Evolutionary conservation across 2,113 vertebrate species (phyloP).

Genomic region (Xiphophorus maculatus): DNA sequence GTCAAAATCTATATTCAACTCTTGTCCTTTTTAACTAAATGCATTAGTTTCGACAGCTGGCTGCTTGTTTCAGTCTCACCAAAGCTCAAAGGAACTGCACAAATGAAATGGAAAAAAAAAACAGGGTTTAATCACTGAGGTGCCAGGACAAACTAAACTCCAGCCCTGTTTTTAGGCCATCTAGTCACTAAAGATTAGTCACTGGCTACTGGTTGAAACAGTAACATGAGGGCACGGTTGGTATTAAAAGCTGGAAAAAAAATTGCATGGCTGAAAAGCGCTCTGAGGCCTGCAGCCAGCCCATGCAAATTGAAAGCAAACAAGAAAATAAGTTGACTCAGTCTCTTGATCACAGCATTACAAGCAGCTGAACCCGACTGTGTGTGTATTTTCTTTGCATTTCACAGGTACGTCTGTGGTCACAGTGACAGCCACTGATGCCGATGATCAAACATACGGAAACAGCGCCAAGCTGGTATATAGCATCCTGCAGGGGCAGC

Average conservation of each 20-base stretch:
- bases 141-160: too few species aligned
- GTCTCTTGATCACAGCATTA: not conserved
- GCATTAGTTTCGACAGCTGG: too few species aligned
- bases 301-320: not conserved
- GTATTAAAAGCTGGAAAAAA: conserved; percentile 10
- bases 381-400: conserved; percentile 17
- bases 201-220: conserved; percentile 3
- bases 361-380: conserved; percentile 12
- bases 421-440: conserved; percentile 92
- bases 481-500: conserved; percentile 96
- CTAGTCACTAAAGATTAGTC: conserved; percentile 9
- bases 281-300: not conserved
- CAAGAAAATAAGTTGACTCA: conserved; percentile 6
- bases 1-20: too few species aligned
- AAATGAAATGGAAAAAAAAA: too few species aligned
- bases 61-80: too few species aligned
- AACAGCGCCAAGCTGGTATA: conserved; percentile 98
- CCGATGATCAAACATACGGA: conserved; percentile 94
- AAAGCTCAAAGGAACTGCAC: too few species aligned
- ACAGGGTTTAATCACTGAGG: too few species aligned
- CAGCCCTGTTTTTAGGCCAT: not conserved
- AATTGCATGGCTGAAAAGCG: not conserved
- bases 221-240: conserved; percentile 7
- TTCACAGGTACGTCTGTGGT: conserved; percentile 90
- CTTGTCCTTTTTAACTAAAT: too few species aligned